Evolutionary conservation across 2,888 invertebrate genomes (phyloP).

Genomic region (Diarsia rubi): DNA sequence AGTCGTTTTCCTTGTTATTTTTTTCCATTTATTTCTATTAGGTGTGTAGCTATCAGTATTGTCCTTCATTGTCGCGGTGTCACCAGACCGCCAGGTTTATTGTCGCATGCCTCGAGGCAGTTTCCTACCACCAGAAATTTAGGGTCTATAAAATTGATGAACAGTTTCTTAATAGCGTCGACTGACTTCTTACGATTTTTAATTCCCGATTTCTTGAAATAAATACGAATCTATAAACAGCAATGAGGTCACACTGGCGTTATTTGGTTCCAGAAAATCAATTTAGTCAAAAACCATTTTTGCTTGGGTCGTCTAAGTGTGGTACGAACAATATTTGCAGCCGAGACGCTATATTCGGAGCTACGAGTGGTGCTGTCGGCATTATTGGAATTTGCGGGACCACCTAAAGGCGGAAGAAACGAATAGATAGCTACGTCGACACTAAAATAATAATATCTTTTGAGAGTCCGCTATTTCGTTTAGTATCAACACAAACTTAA

Average conservation of each 20-base stretch:
- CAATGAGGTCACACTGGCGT: conserved; percentile 65
- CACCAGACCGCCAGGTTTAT: conserved; percentile 83
- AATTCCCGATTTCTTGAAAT: conserved; percentile 68
- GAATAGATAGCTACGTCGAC: conserved; percentile 56
- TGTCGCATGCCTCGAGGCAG: conserved; percentile 85
- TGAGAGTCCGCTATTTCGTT: conserved; percentile 45
- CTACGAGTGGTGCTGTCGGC: conserved; percentile 75
- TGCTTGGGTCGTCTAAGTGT: conserved; percentile 76
- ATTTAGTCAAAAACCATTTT: conserved; percentile 80
- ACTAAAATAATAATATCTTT: conserved; percentile 61
- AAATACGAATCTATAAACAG: conserved; percentile 54
- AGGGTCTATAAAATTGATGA: conserved; percentile 89
- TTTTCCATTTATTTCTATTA: conserved; percentile 75
- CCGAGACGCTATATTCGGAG: conserved; percentile 78
- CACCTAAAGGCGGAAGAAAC: conserved; percentile 67
- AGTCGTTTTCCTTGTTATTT: conserved; percentile 46
- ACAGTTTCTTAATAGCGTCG: conserved; percentile 85
- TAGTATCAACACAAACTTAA: conserved; percentile 38
- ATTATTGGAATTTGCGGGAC: conserved; percentile 81
- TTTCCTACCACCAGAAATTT: conserved; percentile 87
- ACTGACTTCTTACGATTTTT: conserved; percentile 75
- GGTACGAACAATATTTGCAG: conserved; percentile 83
- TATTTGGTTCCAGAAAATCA: conserved; percentile 73
- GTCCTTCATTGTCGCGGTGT: conserved; percentile 84
- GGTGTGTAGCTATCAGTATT: conserved; percentile 73